A percentile compares a stretch with the other conserved stretches of the same genome.
These are phyloP conservation scores for Apamea anceps DNA, from an alignment of 2,888 invertebrate species.

Conservation along the genomic window DNA sequence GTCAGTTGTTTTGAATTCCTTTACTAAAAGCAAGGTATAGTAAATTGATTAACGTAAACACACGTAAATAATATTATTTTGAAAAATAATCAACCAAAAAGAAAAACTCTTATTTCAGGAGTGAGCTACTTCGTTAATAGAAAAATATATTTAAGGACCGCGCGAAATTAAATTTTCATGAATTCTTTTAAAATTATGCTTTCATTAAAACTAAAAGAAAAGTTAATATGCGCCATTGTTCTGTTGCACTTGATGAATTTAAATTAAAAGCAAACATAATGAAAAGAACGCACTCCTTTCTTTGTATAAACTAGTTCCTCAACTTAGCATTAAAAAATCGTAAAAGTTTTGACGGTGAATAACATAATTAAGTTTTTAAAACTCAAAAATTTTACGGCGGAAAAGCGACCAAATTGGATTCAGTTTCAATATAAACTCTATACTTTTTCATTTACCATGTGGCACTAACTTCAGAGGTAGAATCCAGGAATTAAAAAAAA, in stretches of 20 bases:
- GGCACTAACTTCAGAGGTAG: background rate
- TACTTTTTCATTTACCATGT: background rate
- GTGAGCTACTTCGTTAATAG: slow-evolving; percentile 7
- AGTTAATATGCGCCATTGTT: slow-evolving; percentile 29
- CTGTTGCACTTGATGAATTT: slow-evolving; percentile 37
- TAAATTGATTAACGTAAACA: background rate
- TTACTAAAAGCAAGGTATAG: too few relatives aligned
- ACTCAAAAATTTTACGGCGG: background rate
- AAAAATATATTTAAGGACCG: slow-evolving; percentile 11
- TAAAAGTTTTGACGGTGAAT: background rate
- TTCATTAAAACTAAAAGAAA: slow-evolving; percentile 46
- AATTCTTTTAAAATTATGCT: slow-evolving; percentile 27
- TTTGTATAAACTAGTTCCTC: slow-evolving; percentile 29
- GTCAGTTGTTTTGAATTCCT: background rate
- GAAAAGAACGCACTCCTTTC: slow-evolving; percentile 23
- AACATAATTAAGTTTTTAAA: background rate
- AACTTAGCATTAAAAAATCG: slow-evolving; percentile 22
- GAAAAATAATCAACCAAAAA: background rate
- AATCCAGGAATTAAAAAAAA: background rate
- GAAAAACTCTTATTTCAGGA: background rate
- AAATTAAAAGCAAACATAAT: slow-evolving; percentile 47
- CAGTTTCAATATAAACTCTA: background rate
- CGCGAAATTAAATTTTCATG: slow-evolving; percentile 13
- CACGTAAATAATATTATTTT: background rate
- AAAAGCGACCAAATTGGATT: background rate